Evolutionary conservation across 2,797 vertebrate genomes (phyloP), one percentile per base, ranked within the genome.

Genomic region (Sebastes itinus): DNA sequence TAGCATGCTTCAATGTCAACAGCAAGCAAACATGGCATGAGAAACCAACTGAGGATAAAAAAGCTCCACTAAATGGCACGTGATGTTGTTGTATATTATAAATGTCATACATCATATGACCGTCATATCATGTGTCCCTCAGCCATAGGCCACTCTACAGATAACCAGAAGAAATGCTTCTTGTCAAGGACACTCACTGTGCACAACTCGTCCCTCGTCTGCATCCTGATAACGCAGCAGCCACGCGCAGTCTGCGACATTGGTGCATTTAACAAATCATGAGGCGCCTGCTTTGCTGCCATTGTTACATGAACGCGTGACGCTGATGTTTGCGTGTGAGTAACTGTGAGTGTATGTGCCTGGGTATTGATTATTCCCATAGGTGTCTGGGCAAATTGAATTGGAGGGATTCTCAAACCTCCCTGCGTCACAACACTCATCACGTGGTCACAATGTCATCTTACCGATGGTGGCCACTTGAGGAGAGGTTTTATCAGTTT

Each of bases 121-220:
- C 32, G 74, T 77, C 75, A 65, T 64, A 80, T 87, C 84, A 77
- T 78, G 63, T 60, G 74, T 82, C 72, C 46, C 78, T 80, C 74
- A 60, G 83, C 72, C 35, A 64, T 33, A 61, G 61, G 76, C 68
- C 75, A 75, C 78, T 75, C 35, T 3, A 13, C 78, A 89, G 88
- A 95, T 94, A 94, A 88, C 75, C 69, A 72, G 27, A 69, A 75
- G 82, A 90, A 86, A 78, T 92, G 90, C 77, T 82, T 86, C 77
- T 60, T 82, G 87, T 95, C 93, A 84, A 46, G 66, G 83, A 91
- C 93, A 91, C 92, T 92, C 88, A 59, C 84, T 63, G 75, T 38
- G 87, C 35, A 72, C 69, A 6, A 22, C 65, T 78, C 27, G 35
- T 84, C 83, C 70, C 30, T n/a, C 42, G 69, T 79, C 75, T 76